phyloP scores from a whole-genome alignment of 2,797 vertebrate genomes.

The Coregonus suidteri region DNA sequence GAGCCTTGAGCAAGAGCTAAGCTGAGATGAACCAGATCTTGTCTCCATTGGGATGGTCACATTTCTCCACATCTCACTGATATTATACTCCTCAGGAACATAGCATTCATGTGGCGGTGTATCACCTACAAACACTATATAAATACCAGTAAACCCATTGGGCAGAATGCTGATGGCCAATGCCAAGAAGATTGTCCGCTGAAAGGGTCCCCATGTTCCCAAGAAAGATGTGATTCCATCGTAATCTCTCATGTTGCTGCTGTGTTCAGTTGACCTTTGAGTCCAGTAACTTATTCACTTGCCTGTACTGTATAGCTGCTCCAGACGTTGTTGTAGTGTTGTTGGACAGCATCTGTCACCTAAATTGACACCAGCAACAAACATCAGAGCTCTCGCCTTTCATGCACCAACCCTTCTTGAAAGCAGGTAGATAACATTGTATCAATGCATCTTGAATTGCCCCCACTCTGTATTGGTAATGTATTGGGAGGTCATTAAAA shows the following conservation, averaged over 20 bases:
- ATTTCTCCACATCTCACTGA: conserved; percentile 80
- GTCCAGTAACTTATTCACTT: neutral
- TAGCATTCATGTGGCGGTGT: conserved; percentile 79
- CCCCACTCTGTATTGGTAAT: neutral
- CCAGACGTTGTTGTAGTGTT: neutral
- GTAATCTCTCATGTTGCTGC: conserved; percentile 69
- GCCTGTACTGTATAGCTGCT: neutral
- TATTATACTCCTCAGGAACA: conserved; percentile 72
- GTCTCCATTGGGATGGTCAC: conserved; percentile 74
- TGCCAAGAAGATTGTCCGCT: conserved; percentile 80
- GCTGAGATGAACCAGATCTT: conserved; percentile 47
- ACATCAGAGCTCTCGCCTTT: neutral
- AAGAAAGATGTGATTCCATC: conserved; percentile 78
- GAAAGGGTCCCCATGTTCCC: conserved; percentile 82
- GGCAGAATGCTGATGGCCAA: conserved; percentile 85
- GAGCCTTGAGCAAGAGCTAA: conserved; percentile 80
- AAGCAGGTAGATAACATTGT: neutral
- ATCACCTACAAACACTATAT: conserved; percentile 77
- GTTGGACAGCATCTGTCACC: neutral
- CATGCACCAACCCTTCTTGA: neutral
- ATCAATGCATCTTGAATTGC: neutral
- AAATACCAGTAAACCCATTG: conserved; percentile 81
- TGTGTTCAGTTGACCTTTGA: neutral
- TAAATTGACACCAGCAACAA: neutral
- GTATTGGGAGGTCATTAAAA: neutral